These are phyloP conservation scores for Eumacrocentrus americanus DNA, from an alignment of 2,888 invertebrate genomes.

Conservation along the genomic window DNA sequence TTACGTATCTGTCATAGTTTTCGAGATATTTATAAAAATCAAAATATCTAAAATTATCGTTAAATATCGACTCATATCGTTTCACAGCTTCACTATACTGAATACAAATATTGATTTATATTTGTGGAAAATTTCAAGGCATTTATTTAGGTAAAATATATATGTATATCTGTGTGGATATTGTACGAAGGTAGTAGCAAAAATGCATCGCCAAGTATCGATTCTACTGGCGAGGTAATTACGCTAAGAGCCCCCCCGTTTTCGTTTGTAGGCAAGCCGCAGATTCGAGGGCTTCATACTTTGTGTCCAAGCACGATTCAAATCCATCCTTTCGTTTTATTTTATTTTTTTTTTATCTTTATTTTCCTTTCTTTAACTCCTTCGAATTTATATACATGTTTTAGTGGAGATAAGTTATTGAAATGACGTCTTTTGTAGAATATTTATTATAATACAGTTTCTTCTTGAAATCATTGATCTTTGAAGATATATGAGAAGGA, in stretches of 20 bases:
- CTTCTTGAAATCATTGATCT: not conserved
- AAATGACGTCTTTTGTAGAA: not conserved
- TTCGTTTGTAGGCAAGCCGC: constrained; percentile 30
- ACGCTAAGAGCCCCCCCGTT: constrained; percentile 35
- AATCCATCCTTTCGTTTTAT: not conserved
- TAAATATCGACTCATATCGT: no score
- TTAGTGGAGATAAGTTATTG: not conserved
- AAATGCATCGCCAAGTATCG: constrained; percentile 34
- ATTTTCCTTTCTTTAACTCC: not conserved
- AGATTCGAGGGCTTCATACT: constrained; percentile 25
- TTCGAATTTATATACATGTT: not conserved
- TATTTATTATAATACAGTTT: not conserved
- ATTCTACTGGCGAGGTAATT: constrained; percentile 36
- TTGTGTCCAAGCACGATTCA: constrained; percentile 22
- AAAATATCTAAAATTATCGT: no score
- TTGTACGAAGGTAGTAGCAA: not conserved
- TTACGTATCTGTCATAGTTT: no score
- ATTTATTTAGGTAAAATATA: not conserved
- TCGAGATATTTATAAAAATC: no score
- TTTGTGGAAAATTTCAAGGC: no score
- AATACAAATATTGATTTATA: no score
- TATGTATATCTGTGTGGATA: not conserved
- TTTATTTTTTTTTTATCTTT: not conserved
- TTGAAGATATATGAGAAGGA: no score
- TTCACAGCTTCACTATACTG: no score